Base-by-base conservation (phyloP, 92 coral and sea anemone species). In the Zoanthus sociatus region DNA sequence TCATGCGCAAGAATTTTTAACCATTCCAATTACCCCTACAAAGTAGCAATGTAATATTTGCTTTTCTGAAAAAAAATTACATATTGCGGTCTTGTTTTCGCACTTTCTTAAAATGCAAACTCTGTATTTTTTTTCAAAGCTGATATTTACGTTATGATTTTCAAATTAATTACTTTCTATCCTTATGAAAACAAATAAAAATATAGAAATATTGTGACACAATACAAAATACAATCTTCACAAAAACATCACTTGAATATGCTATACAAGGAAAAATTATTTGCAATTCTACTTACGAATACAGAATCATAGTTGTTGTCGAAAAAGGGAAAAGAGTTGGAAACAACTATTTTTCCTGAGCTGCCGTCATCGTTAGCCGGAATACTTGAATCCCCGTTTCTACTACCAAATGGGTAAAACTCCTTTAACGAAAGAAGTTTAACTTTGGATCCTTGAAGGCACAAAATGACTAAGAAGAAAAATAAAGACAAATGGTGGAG, bases 301-400 rank as follows among this genome's bases (percentile, higher is more conserved):
- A 86, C 47, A 11, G 89, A 86, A 13, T 77, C 89, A 67, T 86
- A 79, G 83, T 86, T 78, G 53, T 86, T 72, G 84, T 86, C 89
- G 31, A 86, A 86, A 55, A 86, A 86, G 0, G 89, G 89, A 77
- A 86, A 86, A 2, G 77, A 50, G 44, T 30, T 64, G 12, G 86
- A 71, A 37, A 76, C 61, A 3, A 47, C 17, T 6, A 86, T 75
- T 45, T 63, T 51, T 17, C 89, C 89, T 1, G 89, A 86, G 42
- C 89, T 86, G 5, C 89, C 89, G 45, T 86, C 89, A 26, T 86
- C 89, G 48, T 86, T 86, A 1, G 3, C 20, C 32, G 89, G 89
- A 30, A 86, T 84, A 18, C 86, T 55, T 1, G 56, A 68, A 45
- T 86, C 89, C 37, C 74, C 84, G 16, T 44, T 61, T 16, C 20